Evolutionary conservation across 1,140 invertebrate genomes (phyloP).

Genomic region (Drosophila triauraria): DNA sequence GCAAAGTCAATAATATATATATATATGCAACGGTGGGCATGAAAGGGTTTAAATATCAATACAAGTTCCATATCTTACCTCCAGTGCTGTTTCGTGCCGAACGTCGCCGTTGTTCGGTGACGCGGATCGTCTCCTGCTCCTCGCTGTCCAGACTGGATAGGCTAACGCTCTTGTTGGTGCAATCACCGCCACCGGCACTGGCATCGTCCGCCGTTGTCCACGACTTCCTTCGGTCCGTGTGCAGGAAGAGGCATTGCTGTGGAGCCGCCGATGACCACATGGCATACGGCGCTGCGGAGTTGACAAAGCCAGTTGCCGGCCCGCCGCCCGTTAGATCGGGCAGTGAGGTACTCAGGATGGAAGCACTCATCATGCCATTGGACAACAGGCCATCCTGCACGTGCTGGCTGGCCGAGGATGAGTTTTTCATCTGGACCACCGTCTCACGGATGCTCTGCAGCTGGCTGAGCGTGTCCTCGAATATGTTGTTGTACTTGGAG

Average conservation of each 20-base stretch:
- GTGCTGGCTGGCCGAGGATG: constrained; percentile 62
- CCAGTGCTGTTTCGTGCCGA: constrained; percentile 86
- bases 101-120: constrained; percentile 84
- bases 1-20: too few species aligned
- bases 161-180: constrained; percentile 85
- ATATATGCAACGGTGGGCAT: too few species aligned
- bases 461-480: constrained; percentile 86
- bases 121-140: constrained; percentile 85
- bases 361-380: constrained; percentile 64
- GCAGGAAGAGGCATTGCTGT: constrained; percentile 83
- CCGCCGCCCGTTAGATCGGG: constrained; percentile 70
- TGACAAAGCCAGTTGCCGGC: constrained; percentile 16
- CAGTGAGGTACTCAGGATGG: constrained; percentile 86
- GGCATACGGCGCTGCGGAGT: constrained; percentile 35
- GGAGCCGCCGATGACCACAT: constrained; percentile 73
- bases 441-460: constrained; percentile 83
- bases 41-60: too few species aligned
- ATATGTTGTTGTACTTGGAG: constrained; percentile 85
- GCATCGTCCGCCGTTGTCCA: constrained; percentile 92
- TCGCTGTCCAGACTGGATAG: constrained; percentile 87
- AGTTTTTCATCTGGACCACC: constrained; percentile 84
- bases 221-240: constrained; percentile 89
- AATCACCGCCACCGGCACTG: constrained; percentile 79
- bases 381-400: constrained; percentile 56
- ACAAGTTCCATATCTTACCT: constrained; percentile 67